Conservation (phyloP, 2,888 invertebrate genomes). For the Atethmia centrago region DNA sequence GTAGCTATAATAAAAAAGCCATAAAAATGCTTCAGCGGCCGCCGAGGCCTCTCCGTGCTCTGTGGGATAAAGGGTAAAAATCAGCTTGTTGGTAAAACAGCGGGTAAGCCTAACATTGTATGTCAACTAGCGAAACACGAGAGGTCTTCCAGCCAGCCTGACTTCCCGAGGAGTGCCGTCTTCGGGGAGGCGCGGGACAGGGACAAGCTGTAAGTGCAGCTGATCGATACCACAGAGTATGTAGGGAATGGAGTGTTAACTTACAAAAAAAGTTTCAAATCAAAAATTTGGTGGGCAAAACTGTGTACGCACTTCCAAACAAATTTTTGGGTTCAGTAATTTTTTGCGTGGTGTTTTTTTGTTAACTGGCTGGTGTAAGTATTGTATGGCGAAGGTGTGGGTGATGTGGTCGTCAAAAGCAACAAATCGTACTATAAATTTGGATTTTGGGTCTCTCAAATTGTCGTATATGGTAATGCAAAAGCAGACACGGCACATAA, state of each 20-base stretch:
- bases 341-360: background rate
- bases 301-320: background rate
- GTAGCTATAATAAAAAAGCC: background rate
- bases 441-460: background rate
- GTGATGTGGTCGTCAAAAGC: background rate
- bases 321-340: background rate
- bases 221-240: conserved; percentile 34
- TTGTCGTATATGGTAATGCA: background rate
- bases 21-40: background rate
- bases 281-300: background rate
- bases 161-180: conserved; percentile 71
- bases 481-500: background rate
- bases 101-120: conserved; percentile 61
- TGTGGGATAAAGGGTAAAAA: conserved; percentile 6
- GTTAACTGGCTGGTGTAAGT: background rate
- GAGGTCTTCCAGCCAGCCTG: conserved; percentile 77
- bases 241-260: conserved; percentile 41
- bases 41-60: background rate
- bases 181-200: conserved; percentile 76
- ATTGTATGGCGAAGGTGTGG: background rate
- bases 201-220: conserved; percentile 85
- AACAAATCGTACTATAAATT: background rate
- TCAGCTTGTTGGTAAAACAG: conserved; percentile 16
- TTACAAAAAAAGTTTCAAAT: background rate
- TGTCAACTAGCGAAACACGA: conserved; percentile 81